Percentiles rank a stretch among this genome's conserved stretches.
These are phyloP conservation scores for Sinonovacula constricta DNA, from an alignment of 1,140 invertebrate genomes.

Conservation along the genomic window DNA sequence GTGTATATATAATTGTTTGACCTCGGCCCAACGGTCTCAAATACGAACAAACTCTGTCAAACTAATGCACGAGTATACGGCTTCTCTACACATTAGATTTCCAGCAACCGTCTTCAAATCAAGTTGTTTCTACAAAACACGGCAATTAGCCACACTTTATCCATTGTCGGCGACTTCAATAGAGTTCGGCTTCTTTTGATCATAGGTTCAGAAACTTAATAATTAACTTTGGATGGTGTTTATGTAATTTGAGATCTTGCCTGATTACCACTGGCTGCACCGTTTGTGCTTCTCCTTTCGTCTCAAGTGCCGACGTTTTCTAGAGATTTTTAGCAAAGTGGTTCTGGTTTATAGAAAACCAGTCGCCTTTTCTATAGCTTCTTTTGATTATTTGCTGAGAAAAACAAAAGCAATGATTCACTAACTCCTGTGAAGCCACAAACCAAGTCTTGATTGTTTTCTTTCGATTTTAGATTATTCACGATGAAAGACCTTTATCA, in stretches of 20 bases:
- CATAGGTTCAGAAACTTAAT: constrained; percentile 31
- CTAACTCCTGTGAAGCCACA: too few relatives aligned
- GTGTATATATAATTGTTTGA: constrained; percentile 30
- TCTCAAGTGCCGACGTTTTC: constrained; percentile 20
- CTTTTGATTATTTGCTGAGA: constrained; percentile 45
- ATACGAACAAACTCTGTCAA: constrained; percentile 23
- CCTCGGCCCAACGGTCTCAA: neutral
- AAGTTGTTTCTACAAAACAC: constrained; percentile 38
- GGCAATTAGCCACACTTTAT: constrained; percentile 46
- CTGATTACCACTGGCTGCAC: constrained; percentile 19
- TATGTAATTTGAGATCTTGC: constrained; percentile 32
- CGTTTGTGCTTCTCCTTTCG: constrained; percentile 33
- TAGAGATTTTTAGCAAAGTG: constrained; percentile 11
- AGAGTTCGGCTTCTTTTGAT: constrained; percentile 36
- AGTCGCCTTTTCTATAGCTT: constrained; percentile 27
- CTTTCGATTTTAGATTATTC: too few relatives aligned
- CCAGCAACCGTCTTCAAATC: constrained; percentile 23
- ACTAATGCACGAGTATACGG: constrained; percentile 37
- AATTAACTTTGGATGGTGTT: constrained; percentile 48
- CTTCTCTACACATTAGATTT: constrained; percentile 7
- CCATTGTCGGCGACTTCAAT: constrained; percentile 41
- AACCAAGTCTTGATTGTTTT: too few relatives aligned
- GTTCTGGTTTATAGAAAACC: constrained; percentile 13
- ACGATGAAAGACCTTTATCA: too few relatives aligned
- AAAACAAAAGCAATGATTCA: too few relatives aligned